Evolutionary conservation across 1,140 invertebrate genomes (phyloP).

Genomic region (Hydropsyche tenuis): DNA sequence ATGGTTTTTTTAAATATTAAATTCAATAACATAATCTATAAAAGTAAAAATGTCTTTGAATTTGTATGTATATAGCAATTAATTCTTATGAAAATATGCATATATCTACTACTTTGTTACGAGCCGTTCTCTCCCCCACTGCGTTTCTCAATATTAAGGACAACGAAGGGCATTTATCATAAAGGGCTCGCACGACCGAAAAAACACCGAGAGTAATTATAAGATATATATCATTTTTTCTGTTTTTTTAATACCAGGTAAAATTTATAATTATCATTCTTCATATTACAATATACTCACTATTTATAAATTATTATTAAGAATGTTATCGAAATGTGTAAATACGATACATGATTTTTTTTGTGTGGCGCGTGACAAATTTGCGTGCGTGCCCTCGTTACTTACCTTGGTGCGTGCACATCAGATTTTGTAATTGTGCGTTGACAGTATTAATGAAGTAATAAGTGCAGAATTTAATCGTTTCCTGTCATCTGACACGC

Average conservation of each 20-base stretch:
- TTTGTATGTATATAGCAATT: background rate
- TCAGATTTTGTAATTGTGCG: slow-evolving; percentile 24
- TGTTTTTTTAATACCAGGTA: slow-evolving; percentile 14
- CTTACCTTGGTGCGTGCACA: background rate
- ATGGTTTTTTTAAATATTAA: too few species aligned
- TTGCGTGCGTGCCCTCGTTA: background rate
- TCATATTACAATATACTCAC: too few species aligned
- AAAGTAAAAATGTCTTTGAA: too few species aligned
- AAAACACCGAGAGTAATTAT: slow-evolving; percentile 39
- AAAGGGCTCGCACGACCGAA: slow-evolving; percentile 27
- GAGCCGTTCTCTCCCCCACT: slow-evolving; percentile 26
- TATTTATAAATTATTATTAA: too few species aligned
- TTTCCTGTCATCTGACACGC: slow-evolving; percentile 10
- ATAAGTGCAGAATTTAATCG: slow-evolving; percentile 27
- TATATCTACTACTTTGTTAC: slow-evolving; percentile 34
- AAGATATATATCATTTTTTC: slow-evolving; percentile 34
- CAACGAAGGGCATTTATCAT: slow-evolving; percentile 38
- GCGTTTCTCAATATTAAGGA: slow-evolving; percentile 37
- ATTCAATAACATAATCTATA: too few species aligned
- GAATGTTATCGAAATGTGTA: too few species aligned
- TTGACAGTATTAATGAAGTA: slow-evolving; percentile 37
- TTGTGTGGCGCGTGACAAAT: slow-evolving; percentile 1
- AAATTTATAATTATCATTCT: slow-evolving; percentile 33
- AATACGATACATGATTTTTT: background rate
- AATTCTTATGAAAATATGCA: background rate